Base-by-base conservation (phyloP, 2,113 vertebrate species). In the Bostrychus sinensis region DNA sequence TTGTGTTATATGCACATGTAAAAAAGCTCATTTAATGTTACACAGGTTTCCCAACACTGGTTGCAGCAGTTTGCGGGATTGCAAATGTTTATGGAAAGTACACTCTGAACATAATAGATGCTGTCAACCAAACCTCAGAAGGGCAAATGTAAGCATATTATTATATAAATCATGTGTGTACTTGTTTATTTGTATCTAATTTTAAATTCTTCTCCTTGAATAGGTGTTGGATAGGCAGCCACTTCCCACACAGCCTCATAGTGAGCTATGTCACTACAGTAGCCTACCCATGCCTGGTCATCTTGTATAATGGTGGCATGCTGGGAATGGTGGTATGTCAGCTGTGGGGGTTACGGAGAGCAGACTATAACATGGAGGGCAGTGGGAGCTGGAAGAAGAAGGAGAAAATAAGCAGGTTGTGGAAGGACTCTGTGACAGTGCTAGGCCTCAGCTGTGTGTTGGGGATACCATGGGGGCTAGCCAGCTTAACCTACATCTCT, bases 391-490 rank as follows among this genome's bases (percentile, higher is more conserved):
- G 64, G 70, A 75, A 54, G n/a, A 62, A 23, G 5, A 56, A 16
- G 43, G 72, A 25, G 38, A 72, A 39, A 62, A 73, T 69, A 78
- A 86, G 16, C 77, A 86, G 72, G 83, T 70, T 77, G 72, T 86
- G 81, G 80, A 91, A 86, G 61, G 90, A 95, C 0, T 80, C 88
- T 0, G 20, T 71, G 71, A 92, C 90, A 0, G 70, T 98, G 30
- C 75, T 97, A 9, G 94, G 94, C 2, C 91, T 98, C 74, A 94
- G 94, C 85, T 91, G 91, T 63, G 86, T 96, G 41, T 85, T 98
- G 20, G 95, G 97, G 3, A 83, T 96, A 3, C 91, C 97, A 0
- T 98, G 95, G 94, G 92, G 86, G 0, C 56, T 97, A 43, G 75
- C 89, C 13, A 92, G 90, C 86, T 88, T 83, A 82, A 95, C 94